phyloP scores from a whole-genome alignment of 2,113 vertebrate species.

The Montifringilla adamsi region DNA sequence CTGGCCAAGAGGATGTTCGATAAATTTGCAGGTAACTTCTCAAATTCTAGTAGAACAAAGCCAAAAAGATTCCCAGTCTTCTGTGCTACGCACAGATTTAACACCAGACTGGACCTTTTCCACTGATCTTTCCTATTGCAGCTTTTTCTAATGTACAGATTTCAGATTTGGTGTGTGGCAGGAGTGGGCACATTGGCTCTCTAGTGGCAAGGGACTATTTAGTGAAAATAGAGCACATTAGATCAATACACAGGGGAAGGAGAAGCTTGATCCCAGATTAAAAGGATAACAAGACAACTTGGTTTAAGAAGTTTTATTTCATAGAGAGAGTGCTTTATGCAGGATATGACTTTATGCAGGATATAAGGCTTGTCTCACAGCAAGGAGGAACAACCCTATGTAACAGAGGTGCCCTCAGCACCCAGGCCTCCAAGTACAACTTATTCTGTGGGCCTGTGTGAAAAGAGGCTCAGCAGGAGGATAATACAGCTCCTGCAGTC shows the following conservation, averaged over 20 bases:
- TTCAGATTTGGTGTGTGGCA: background rate
- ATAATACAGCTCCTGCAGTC: background rate
- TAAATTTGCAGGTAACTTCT: background rate
- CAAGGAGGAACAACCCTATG: background rate
- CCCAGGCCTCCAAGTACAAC: background rate
- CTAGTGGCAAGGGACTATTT: background rate
- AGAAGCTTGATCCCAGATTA: background rate
- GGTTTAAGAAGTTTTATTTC: background rate
- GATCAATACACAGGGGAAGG: background rate
- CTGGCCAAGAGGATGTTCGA: fast-evolving
- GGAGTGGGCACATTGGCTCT: background rate
- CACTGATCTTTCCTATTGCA: background rate
- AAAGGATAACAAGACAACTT: background rate
- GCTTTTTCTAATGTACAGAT: background rate
- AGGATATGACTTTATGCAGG: background rate
- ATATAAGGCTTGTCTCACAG: background rate
- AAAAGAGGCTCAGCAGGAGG: background rate
- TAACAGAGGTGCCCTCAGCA: background rate
- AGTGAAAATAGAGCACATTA: background rate
- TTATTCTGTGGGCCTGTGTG: background rate
- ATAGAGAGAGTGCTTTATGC: background rate
- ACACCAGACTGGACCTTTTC: background rate
- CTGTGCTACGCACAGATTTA: background rate
- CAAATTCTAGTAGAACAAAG: background rate
- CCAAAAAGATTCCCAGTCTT: background rate